Evolutionary conservation across 2,888 invertebrate genomes (phyloP).

Genomic region (Cecidostiba fungosa): DNA sequence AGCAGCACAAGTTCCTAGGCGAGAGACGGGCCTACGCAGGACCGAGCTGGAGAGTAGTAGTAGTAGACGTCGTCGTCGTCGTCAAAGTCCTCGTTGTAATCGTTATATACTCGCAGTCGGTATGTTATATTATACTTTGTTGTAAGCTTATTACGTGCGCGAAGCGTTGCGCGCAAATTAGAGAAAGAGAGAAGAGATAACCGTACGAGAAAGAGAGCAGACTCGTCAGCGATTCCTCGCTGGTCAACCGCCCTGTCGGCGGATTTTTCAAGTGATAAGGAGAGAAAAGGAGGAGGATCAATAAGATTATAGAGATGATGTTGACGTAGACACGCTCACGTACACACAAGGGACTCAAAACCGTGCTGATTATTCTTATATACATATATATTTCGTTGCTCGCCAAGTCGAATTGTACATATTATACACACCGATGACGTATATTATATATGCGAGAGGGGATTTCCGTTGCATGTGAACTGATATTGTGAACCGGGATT

Average conservation of each 20-base stretch:
- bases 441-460: slow-evolving; percentile 7
- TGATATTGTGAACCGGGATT: neutral
- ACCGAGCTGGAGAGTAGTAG: neutral
- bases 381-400: neutral
- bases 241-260: slow-evolving; percentile 12
- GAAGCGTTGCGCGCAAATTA: neutral
- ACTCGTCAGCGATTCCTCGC: slow-evolving; percentile 18
- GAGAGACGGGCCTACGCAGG: neutral
- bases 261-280: neutral
- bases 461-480: slow-evolving; percentile 19
- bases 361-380: slow-evolving; percentile 38
- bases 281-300: neutral
- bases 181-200: neutral
- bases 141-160: neutral
- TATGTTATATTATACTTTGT: slow-evolving; percentile 12
- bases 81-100: neutral
- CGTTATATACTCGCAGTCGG: slow-evolving; percentile 12
- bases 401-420: slow-evolving; percentile 39
- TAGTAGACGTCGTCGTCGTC: neutral
- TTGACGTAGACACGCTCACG: neutral
- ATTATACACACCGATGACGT: slow-evolving; percentile 21
- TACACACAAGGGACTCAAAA: slow-evolving; percentile 38
- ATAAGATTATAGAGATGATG: neutral
- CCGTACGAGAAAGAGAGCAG: neutral
- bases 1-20: slow-evolving; percentile 4